Base-by-base conservation (phyloP, 2,113 vertebrate genomes). In the Fulica atra region DNA sequence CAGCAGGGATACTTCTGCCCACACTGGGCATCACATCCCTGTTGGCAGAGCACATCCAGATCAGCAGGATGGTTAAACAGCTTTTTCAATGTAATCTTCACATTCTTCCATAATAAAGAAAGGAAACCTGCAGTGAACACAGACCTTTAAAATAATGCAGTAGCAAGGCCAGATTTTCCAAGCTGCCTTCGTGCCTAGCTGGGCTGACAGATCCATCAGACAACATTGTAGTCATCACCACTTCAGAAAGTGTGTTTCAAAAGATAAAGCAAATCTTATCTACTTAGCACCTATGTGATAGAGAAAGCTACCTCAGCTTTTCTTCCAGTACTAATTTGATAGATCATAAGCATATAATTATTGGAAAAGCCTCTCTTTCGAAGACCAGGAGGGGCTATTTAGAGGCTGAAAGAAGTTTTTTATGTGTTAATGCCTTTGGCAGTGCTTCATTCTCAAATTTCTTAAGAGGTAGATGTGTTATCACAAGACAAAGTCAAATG, bases 391-490 rank as follows among this genome's bases (percentile, higher is more conserved):
- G 38, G 38, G 72, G 21, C 56, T 81, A 78, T 71, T 92, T 92
- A 79, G 65, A 74, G 79, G n/a, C 56, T 85, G 65, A 87, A 95
- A 87, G 79, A 71, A 36, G 13, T 13, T 33, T 87, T 46, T 73
- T 70, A 33, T 74, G 46, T 63, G 16, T 70, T 92, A 92, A 84
- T 94, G 74, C 56, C 60, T 91, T 89, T 85, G 78, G 73, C 46
- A 87, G 56, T 46, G 12, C 21, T 92, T 94, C 46, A 50, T 87
- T 89, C 81, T 92, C 78, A 40, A 44, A 66, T 78, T 87, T 59
- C 70, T 95, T 81, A 61, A 6, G 69, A 70, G 69, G 70, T 66
- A 61, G 26, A 59, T 63, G 36, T 74, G 57, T 85, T 70, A 94
- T 82, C 33, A 79, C 31, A 74, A 74, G 92, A 36, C 11, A 10